phyloP scores from a whole-genome alignment of 2,888 invertebrate genomes.

The Ormia ochracea region DNA sequence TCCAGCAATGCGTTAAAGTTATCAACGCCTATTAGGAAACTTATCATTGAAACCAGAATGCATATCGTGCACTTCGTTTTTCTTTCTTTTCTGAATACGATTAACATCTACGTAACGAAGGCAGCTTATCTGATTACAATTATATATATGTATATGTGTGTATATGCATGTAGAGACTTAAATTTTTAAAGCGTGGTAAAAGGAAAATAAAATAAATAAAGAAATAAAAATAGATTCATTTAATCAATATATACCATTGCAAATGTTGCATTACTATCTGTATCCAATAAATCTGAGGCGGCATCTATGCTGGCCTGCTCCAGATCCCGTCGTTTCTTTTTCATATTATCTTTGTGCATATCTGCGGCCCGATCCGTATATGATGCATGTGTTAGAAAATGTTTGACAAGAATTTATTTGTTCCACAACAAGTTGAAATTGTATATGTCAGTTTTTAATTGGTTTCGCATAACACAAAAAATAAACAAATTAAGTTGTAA shows the following conservation, averaged over 20 bases:
- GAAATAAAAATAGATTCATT: conserved; percentile 23
- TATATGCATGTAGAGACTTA: too few species aligned
- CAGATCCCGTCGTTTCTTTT: conserved; percentile 90
- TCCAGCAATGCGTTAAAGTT: too few species aligned
- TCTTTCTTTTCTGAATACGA: too few species aligned
- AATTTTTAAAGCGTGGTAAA: neutral
- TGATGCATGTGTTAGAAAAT: conserved; percentile 81
- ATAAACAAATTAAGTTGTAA: conserved; percentile 28
- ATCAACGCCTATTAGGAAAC: too few species aligned
- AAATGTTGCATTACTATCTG: conserved; percentile 92
- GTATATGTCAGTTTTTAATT: conserved; percentile 43
- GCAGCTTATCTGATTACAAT: too few species aligned
- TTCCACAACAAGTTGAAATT: conserved; percentile 70
- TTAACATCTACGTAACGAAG: too few species aligned
- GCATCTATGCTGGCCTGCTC: conserved; percentile 92
- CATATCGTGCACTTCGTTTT: too few species aligned
- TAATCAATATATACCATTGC: conserved; percentile 85
- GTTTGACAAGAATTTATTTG: conserved; percentile 77
- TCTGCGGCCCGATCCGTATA: conserved; percentile 82
- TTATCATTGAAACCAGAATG: too few species aligned
- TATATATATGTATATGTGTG: too few species aligned
- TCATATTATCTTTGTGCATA: conserved; percentile 90
- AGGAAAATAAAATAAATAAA: neutral
- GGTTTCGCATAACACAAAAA: conserved; percentile 41
- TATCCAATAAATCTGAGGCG: conserved; percentile 89